Percentiles rank a stretch among this genome's conserved stretches.
Conservation (phyloP, 2,113 vertebrate genomes). For the Syngnathus floridae region DNA sequence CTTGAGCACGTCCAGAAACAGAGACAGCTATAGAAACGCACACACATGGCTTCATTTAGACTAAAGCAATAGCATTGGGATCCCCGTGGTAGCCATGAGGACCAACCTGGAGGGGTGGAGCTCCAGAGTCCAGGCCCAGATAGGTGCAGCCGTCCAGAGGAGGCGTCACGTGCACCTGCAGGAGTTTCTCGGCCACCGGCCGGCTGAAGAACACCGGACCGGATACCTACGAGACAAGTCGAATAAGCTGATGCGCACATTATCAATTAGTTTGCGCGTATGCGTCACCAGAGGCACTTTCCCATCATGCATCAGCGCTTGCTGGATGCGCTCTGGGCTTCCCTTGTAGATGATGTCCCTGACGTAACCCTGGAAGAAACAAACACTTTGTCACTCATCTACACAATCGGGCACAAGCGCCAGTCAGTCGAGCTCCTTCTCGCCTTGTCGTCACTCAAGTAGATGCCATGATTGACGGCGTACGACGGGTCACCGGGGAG, state of each 20-base stretch:
- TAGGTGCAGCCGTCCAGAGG: slow-evolving; percentile 94
- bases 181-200: slow-evolving; percentile 79
- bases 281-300: slow-evolving; percentile 81
- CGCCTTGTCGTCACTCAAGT: slow-evolving; percentile 74
- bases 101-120: slow-evolving; percentile 81
- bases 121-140: slow-evolving; percentile 89
- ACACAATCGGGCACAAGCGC: neutral
- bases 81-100: neutral
- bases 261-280: no score
- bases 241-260: no score
- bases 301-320: slow-evolving; percentile 69
- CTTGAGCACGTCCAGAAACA: slow-evolving; percentile 88
- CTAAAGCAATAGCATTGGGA: neutral
- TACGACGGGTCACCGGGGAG: slow-evolving; percentile 77
- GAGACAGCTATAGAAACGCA: slow-evolving; percentile 75
- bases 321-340: slow-evolving; percentile 68
- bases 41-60: neutral
- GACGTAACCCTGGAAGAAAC: slow-evolving; percentile 71
- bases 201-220: slow-evolving; percentile 87
- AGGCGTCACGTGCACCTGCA: slow-evolving; percentile 81
- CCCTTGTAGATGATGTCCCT: slow-evolving; percentile 82
- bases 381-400: neutral
- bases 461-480: slow-evolving; percentile 83
- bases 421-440: no score
- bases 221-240: slow-evolving; percentile 73